phyloP scores from a whole-genome alignment of 2,888 invertebrate genomes.

The Deilephila elpenor region DNA sequence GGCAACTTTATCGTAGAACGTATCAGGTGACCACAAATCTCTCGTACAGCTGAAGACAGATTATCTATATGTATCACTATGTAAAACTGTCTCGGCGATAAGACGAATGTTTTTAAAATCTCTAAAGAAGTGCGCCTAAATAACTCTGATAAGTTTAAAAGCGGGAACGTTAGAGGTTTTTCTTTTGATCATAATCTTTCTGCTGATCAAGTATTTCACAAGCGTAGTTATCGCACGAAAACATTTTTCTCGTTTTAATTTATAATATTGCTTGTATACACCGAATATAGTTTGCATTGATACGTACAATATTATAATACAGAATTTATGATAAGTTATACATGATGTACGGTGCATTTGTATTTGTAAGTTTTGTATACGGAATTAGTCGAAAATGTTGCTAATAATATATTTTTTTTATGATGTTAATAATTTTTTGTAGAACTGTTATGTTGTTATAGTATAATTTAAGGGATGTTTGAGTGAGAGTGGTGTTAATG shows the following conservation, averaged over 20 bases:
- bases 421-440: too few relatives aligned
- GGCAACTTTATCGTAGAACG: constrained; percentile 53
- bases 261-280: neutral
- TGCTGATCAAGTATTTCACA: neutral
- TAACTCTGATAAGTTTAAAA: constrained; percentile 27
- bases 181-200: constrained; percentile 28
- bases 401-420: neutral
- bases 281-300: neutral
- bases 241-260: neutral
- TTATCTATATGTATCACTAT: constrained; percentile 46
- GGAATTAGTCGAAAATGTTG: neutral
- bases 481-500: constrained; percentile 39
- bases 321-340: neutral
- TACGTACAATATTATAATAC: neutral
- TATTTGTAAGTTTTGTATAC: neutral
- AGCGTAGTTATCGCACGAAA: neutral
- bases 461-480: neutral
- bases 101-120: constrained; percentile 49
- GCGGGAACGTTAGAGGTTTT: constrained; percentile 28
- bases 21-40: constrained; percentile 66
- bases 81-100: constrained; percentile 46
- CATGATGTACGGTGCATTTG: neutral
- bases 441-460: too few relatives aligned
- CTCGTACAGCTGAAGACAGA: constrained; percentile 49
- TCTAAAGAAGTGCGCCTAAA: constrained; percentile 42